A percentile compares a stretch with the other conserved stretches of the same genome.
phyloP scores from a whole-genome alignment of 1,140 invertebrate genomes.

The Brachystomella parvula region DNA sequence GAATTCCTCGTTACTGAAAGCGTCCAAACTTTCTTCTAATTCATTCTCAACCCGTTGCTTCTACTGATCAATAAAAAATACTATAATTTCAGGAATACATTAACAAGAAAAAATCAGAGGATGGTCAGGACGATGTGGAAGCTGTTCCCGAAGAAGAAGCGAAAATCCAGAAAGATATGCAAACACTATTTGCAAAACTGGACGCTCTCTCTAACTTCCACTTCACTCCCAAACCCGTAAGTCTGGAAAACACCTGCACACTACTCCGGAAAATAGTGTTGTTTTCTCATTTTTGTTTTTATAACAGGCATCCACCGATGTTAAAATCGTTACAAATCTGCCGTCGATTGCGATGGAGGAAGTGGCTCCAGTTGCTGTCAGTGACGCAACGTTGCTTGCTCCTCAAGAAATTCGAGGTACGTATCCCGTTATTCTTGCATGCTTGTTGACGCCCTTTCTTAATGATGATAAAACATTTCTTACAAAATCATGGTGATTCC shows the following conservation, averaged over 20 bases:
- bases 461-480: conserved; percentile 28
- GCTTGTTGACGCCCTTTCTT: neutral
- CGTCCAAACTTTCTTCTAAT: neutral
- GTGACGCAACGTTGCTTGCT: conserved; percentile 76
- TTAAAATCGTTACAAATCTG: conserved; percentile 83
- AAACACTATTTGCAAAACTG: conserved; percentile 72
- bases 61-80: neutral
- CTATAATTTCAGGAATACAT: conserved; percentile 29
- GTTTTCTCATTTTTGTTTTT: conserved; percentile 22
- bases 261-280: neutral
- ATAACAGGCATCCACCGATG: conserved; percentile 63
- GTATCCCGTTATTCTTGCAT: neutral
- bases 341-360: conserved; percentile 91
- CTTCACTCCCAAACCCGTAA: conserved; percentile 78
- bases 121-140: conserved; percentile 49
- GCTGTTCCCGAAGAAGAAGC: conserved; percentile 61
- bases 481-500: conserved; percentile 18
- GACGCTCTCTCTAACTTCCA: conserved; percentile 90
- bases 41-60: neutral
- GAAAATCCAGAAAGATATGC: conserved; percentile 67
- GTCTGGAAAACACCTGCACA: conserved; percentile 25
- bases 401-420: conserved; percentile 85
- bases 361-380: conserved; percentile 78
- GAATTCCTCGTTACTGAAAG: conserved; percentile 31
- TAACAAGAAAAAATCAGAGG: conserved; percentile 39